A percentile compares a stretch with the other conserved stretches of the same genome.
Conservation (phyloP, 2,113 vertebrate genomes). For the Myotis brandtii region DNA sequence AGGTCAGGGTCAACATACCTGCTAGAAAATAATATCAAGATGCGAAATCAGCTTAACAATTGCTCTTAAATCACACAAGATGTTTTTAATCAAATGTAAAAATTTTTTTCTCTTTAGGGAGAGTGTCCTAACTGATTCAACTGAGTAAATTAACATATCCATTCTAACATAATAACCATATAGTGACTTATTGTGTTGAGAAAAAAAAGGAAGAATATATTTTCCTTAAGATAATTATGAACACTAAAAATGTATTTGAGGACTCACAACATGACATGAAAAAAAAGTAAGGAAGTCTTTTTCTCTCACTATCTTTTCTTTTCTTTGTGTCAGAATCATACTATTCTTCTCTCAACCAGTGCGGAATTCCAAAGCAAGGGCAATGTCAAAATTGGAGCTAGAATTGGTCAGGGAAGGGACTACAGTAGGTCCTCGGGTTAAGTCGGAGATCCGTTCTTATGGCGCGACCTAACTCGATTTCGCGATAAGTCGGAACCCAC, state of each 20-base stretch:
- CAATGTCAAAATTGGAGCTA: background rate
- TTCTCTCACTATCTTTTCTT: background rate
- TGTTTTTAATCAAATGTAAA: constrained; percentile 46
- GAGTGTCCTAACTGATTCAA: constrained; percentile 48
- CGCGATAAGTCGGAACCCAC: too few species aligned
- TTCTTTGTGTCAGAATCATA: background rate
- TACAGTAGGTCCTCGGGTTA: too few species aligned
- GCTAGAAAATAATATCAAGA: background rate
- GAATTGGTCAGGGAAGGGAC: background rate
- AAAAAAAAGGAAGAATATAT: background rate
- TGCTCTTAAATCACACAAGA: background rate
- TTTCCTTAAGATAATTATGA: constrained; percentile 32
- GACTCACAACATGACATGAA: background rate
- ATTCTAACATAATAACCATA: constrained; percentile 32
- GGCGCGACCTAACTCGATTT: too few species aligned
- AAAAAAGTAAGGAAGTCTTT: background rate
- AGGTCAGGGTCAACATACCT: background rate
- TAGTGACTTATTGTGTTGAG: background rate
- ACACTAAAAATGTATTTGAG: background rate
- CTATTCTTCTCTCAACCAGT: background rate
- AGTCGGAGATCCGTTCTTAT: too few species aligned
- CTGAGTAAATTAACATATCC: constrained; percentile 33
- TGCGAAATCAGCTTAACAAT: background rate
- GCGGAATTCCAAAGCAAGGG: background rate
- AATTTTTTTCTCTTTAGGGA: constrained; percentile 44